Base-by-base conservation (phyloP, 2,113 vertebrate species). In the Emydocephalus ijimae region DNA sequence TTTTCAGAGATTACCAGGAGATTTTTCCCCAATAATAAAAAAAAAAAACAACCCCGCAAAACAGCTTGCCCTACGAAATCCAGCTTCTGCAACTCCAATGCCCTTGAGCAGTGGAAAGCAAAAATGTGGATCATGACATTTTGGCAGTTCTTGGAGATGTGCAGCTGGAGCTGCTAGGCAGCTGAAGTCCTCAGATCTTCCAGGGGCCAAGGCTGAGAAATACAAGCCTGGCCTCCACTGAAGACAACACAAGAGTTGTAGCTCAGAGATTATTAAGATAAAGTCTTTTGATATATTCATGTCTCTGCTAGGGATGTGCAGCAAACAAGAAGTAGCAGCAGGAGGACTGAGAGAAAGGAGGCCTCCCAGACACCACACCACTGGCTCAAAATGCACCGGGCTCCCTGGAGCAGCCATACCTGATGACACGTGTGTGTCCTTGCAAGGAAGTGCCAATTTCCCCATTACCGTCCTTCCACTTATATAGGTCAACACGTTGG, bases 351-450 rank as follows among this genome's bases (percentile, higher is more conserved):
- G 21, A 8, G 34, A 54, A 92, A 0, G 0, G 0, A 3, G 15
- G 87, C 59, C 0, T 0, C 81, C 89, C 43, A 26, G 18, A 14
- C n/a, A 74, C 89, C 29, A 86, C 50, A 15, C 21, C 39, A 18
- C 34, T 21, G 24, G 45, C 43, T 48, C 91, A 48, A 0, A 1
- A 85, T 89, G 90, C 85, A 43, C 50, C 10, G 45, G 74, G 4
- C 0, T 95, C 85, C 87, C 93, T 85, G 91, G 29, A 48, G 34
- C 29, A 69, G 29, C 50, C 88, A 92, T 97, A 99, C 99, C 99
- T 99, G 98, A 99, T 99, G 39, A 99, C 99, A 0, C 99, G 98
- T 0, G 99, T 99, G 96, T 99, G 99, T 55, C 99, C 99, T 94
- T 99, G 99, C 92, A 99, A 96, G 1, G 99, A 99, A 0, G 99